Base-by-base conservation (phyloP, 37 sponge, comb jelly and placozoan genomes). In the Haliclona indistincta region DNA sequence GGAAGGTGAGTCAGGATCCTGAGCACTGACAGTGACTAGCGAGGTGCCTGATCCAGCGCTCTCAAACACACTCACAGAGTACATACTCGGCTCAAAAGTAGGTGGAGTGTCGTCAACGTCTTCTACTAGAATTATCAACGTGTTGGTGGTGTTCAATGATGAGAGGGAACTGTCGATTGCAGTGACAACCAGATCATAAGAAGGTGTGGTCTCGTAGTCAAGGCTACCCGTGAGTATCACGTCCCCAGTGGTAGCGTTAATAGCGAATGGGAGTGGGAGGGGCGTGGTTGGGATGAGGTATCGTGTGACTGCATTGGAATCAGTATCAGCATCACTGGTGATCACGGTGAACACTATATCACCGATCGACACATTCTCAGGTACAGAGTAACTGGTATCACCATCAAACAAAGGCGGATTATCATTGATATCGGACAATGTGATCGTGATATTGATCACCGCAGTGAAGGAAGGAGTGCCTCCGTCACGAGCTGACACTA, bases 361-460 rank as follows among this genome's bases (percentile, higher is more conserved):
- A 0, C 67, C 56, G 32, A 43, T 1, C 0, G 77, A 55, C 4
- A 61, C 56, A 49, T 77, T 77, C 36, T 84, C 85, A 25, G 63
- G 38, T n/a, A 84, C 29, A 0, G 22, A 37, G 38, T 54, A 64
- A 23, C 32, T 6, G 40, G 41, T 56, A 0, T 28, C 30, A 2
- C 13, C 8, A 34, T 63, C 67, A 49, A 89, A 84, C 10, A 55
- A 20, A 0, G 89, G 89, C 2, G 60, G 23, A 44, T 87, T 87
- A 44, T 87, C 88, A 36, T 87, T 87, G 56, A 76, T 67, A 54
- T 87, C 88, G 1, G 17, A 7, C 35, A 84, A 55, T 2, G 63
- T 63, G 25, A 84, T 84, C 2, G 55, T 71, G 63, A 62, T 30
- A n/a, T 26, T 20, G 0, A 15, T 71, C 2, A 26, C 35, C 10